Conservation (phyloP, 2,797 vertebrate species). For the Iguana delicatissima region DNA sequence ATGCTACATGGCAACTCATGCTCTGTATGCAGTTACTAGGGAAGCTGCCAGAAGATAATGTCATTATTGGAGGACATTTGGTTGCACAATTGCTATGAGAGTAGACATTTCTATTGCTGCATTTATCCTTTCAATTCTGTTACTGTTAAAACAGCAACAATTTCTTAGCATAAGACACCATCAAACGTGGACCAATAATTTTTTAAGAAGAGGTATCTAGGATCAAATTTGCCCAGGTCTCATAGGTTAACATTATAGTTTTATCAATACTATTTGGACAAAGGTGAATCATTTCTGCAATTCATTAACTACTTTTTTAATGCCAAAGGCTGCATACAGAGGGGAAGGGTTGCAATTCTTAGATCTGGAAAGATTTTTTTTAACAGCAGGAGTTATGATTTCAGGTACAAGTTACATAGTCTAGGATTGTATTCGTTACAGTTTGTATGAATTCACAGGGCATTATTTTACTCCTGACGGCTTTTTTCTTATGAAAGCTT, state of each 20-base stretch:
- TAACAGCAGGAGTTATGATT: conserved; percentile 3
- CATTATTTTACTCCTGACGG: not conserved
- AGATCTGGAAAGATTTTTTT: not conserved
- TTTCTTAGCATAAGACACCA: not conserved
- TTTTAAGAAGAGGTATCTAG: not conserved
- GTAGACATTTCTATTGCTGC: not conserved
- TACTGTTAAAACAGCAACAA: not conserved
- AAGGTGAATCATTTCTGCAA: conserved; percentile 49
- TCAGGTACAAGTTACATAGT: fast-evolving
- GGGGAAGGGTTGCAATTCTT: conserved; percentile 31
- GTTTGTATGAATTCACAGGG: not conserved
- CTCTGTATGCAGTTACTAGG: conserved; percentile 5
- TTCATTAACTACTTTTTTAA: conserved; percentile 40
- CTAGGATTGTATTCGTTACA: not conserved
- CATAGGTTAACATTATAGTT: conserved; percentile 15
- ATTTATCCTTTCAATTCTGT: not conserved
- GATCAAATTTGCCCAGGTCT: conserved; percentile 6
- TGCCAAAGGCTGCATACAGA: conserved; percentile 40
- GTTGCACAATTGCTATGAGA: not conserved
- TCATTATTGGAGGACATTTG: not conserved
- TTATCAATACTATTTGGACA: conserved; percentile 59
- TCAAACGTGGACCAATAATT: not conserved
- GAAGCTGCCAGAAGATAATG: not conserved
- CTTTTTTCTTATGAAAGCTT: not conserved
- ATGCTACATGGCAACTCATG: not conserved